These are phyloP conservation scores for Sepiola atlantica DNA, from an alignment of 2,888 invertebrate genomes.

Conservation along the genomic window DNA sequence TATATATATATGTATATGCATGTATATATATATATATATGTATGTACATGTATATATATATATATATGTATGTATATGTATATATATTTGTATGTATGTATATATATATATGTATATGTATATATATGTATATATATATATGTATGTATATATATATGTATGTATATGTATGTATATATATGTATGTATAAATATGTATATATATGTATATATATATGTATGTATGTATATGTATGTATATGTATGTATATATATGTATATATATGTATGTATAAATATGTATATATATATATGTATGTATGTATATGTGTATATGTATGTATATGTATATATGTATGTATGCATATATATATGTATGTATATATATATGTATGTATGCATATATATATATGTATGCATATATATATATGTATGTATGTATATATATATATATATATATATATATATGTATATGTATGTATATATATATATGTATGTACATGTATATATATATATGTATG, in stretches of 20 bases:
- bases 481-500: background rate
- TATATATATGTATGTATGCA: background rate
- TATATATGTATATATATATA: slow-evolving; percentile 1
- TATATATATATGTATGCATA: background rate
- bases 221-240: slow-evolving; percentile 42
- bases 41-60: background rate
- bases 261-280: background rate
- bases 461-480: no score
- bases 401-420: background rate
- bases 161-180: background rate
- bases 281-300: no score
- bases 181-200: background rate
- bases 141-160: background rate
- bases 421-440: no score
- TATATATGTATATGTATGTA: no score
- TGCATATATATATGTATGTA: background rate
- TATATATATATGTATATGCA: background rate
- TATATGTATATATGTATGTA: background rate
- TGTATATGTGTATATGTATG: no score
- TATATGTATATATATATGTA: slow-evolving; percentile 47
- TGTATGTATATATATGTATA: background rate
- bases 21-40: background rate
- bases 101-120: background rate
- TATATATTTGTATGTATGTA: slow-evolving; percentile 55
- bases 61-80: background rate